Evolutionary conservation across 1,140 invertebrate genomes (phyloP).

Genomic region (Drosophila tani): DNA sequence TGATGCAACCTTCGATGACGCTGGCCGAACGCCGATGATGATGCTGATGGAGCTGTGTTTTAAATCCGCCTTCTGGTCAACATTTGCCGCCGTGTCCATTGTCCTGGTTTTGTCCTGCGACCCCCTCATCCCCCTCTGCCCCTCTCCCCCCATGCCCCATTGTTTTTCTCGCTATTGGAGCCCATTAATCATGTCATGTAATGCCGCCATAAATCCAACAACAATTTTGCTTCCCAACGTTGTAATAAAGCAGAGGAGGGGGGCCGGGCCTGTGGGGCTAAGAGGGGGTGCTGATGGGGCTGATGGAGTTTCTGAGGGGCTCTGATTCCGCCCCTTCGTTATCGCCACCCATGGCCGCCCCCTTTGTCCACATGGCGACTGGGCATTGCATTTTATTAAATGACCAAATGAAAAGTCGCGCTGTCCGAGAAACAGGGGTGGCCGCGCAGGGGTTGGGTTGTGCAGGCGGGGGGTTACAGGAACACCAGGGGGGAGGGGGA

Average conservation of each 20-base stretch:
- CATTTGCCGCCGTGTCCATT: constrained; percentile 56
- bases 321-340: neutral
- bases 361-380: constrained; percentile 27
- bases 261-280: neutral
- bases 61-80: constrained; percentile 55
- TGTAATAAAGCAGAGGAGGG: constrained; percentile 37
- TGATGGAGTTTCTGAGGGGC: neutral
- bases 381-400: constrained; percentile 80
- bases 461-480: neutral
- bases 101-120: constrained; percentile 29
- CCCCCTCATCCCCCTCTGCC: no score
- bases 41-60: constrained; percentile 47
- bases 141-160: neutral
- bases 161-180: constrained; percentile 48
- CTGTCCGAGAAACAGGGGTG: constrained; percentile 48
- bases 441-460: neutral
- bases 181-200: constrained; percentile 82
- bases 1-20: constrained; percentile 27
- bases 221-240: constrained; percentile 63
- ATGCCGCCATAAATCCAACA: constrained; percentile 82
- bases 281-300: neutral
- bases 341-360: constrained; percentile 4
- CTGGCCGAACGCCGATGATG: constrained; percentile 7
- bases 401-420: constrained; percentile 82
- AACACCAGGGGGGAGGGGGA: neutral